Base-by-base conservation (phyloP, 2,888 invertebrate species). In the Mylabris sibirica region DNA sequence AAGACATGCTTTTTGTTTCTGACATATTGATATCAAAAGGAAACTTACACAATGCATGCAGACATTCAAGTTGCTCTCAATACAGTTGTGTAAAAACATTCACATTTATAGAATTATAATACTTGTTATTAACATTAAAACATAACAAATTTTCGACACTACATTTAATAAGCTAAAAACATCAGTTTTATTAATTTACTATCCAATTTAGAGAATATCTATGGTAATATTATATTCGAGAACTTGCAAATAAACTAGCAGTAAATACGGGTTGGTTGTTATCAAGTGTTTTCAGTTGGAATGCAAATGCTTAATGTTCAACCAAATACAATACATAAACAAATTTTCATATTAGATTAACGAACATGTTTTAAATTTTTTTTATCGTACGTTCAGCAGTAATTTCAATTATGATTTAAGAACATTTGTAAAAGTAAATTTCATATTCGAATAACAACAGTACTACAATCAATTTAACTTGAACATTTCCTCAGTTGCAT, bases 1-100 rank as follows among this genome's bases (percentile, higher is more conserved):
- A 63, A 63, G 17, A n/a, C 41, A 53, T 30, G 67, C 67, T 70
- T 70, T 70, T 70, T 72, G 72, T 72, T 72, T 68, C 65, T 72
- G 70, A 72, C 70, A 70, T 68, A 70, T 65, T 70, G 64, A 68
- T 72, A 68, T 72, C 63, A 72, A 68, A 66, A 68, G 66, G 63
- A 68, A 59, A 44, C 60, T 53, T 68, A 41, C 60, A 69, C 64
- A 71, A 64, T 71, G 66, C 65, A 61, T 60, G n/a, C 68, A 71
- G 70, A 70, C 63, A 71, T 68, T 53, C 61, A 26, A 12, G 26
- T n/a, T n/a, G n/a, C n/a, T n/a, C n/a, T n/a, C n/a, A n/a, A n/a
- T n/a, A n/a, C n/a, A n/a, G n/a, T n/a, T n/a, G n/a, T 53, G 63
- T 65, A 65, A 17, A n/a, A 20, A 60, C 61, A 44, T 22, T 61